Evolutionary conservation across 2,888 invertebrate genomes (phyloP).

Genomic region (Thyatira batis): DNA sequence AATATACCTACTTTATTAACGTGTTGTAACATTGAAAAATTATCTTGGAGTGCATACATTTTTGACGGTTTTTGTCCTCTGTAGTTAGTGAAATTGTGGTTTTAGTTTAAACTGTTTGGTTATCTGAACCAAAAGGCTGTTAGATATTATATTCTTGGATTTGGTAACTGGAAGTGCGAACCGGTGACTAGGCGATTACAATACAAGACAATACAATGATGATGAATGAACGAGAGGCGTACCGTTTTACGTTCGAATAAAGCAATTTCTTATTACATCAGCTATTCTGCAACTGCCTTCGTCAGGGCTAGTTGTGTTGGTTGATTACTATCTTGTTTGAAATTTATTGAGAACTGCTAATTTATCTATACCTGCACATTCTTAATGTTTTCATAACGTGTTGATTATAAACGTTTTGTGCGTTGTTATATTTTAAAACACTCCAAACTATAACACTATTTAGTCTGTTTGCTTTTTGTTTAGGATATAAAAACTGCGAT

Average conservation of each 20-base stretch:
- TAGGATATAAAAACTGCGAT: too few species aligned
- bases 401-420: too few species aligned
- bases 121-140: background rate
- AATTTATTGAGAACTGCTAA: constrained; percentile 14
- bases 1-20: too few species aligned
- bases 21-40: too few species aligned
- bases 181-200: constrained; percentile 41
- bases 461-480: too few species aligned
- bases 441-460: too few species aligned
- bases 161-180: constrained; percentile 30
- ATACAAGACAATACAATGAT: constrained; percentile 40
- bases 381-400: background rate
- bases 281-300: constrained; percentile 13
- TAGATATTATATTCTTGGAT: too few species aligned
- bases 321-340: constrained; percentile 1
- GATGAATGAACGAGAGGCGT: constrained; percentile 34
- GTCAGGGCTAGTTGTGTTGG: constrained; percentile 1
- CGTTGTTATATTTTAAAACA: too few species aligned
- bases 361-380: constrained; percentile 2
- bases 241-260: constrained; percentile 28
- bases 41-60: too few species aligned
- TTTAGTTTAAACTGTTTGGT: background rate
- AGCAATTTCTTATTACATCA: constrained; percentile 40
- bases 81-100: too few species aligned
- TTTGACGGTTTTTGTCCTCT: too few species aligned